These are phyloP conservation scores for Trichopria drosophilae DNA, from an alignment of 2,888 invertebrate genomes.

Conservation along the genomic window DNA sequence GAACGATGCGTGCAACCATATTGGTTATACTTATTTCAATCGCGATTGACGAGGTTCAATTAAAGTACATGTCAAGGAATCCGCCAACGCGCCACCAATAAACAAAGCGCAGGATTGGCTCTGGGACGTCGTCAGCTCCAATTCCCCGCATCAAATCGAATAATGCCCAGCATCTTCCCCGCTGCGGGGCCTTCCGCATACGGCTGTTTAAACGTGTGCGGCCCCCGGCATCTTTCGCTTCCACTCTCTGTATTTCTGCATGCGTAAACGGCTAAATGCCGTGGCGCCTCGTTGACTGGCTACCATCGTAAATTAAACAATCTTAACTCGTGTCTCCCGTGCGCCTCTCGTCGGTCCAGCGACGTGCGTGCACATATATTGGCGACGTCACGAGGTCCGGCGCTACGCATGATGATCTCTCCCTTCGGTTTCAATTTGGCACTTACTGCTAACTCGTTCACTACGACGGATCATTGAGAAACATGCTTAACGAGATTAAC, in stretches of 20 bases:
- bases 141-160: slow-evolving; percentile 54
- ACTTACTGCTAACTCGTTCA: too few relatives aligned
- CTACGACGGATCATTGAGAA: too few relatives aligned
- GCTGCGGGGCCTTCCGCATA: slow-evolving; percentile 44
- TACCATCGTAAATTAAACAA: slow-evolving; percentile 52
- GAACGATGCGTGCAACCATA: slow-evolving; percentile 20
- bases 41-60: slow-evolving; percentile 45
- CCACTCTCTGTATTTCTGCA: slow-evolving; percentile 31
- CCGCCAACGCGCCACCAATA: slow-evolving; percentile 50
- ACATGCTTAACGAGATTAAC: too few relatives aligned
- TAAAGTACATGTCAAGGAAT: slow-evolving; percentile 45
- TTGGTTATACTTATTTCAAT: slow-evolving; percentile 41
- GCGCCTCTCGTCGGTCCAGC: slow-evolving; percentile 28
- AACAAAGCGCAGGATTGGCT: slow-evolving; percentile 50
- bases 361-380: too few relatives aligned
- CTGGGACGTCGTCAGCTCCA: slow-evolving; percentile 50
- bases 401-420: too few relatives aligned
- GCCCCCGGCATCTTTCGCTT: slow-evolving; percentile 20
- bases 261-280: slow-evolving; percentile 51
- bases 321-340: slow-evolving; percentile 43
- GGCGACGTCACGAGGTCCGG: too few relatives aligned
- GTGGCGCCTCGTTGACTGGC: slow-evolving; percentile 54
- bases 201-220: slow-evolving; percentile 21
- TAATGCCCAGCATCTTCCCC: too few relatives aligned
- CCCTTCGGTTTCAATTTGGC: too few relatives aligned